Conservation (phyloP, 2,113 vertebrate genomes). For the Eptesicus fuscus region DNA sequence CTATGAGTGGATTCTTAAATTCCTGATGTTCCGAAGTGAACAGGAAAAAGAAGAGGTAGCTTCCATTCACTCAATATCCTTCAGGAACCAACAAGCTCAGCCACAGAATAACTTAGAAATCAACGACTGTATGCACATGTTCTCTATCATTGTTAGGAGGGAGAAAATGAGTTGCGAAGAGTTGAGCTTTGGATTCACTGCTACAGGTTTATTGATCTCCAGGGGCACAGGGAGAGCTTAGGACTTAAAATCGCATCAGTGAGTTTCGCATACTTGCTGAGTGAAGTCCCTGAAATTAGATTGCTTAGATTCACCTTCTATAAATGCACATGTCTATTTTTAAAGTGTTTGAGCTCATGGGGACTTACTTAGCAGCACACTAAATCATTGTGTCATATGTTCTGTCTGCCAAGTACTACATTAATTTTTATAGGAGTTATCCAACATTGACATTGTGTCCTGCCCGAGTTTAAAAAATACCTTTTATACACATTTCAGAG, state of each 20-base stretch:
- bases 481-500: background rate
- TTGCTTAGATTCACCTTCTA: background rate
- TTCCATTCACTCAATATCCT: background rate
- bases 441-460: background rate
- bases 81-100: background rate
- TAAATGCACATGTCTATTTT: background rate
- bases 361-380: background rate
- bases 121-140: background rate
- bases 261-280: background rate
- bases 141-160: background rate
- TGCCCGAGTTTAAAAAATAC: background rate
- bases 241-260: background rate
- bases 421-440: background rate
- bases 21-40: background rate
- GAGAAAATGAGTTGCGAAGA: background rate
- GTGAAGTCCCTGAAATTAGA: background rate
- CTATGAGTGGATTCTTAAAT: background rate
- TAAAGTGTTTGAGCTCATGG: background rate
- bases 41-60: background rate
- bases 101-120: background rate
- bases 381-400: background rate
- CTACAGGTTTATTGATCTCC: background rate
- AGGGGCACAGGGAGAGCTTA: background rate
- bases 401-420: background rate
- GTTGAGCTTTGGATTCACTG: background rate